Conservation (phyloP, 1,140 invertebrate species). For the Drosophila watanabei region DNA sequence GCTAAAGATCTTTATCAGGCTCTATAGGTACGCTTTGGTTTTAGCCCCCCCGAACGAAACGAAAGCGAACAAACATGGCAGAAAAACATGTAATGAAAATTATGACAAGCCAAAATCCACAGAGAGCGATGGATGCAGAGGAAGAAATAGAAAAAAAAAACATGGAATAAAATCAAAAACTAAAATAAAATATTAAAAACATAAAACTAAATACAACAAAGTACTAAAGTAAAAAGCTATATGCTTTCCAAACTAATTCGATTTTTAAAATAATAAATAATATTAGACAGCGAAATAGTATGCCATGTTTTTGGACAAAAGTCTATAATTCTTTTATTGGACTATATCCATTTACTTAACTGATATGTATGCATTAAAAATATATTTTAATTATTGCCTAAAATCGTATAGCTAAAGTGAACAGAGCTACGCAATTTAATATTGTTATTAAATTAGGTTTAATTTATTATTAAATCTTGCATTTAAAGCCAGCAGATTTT, state of each 20-base stretch:
- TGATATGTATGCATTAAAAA: too few species aligned
- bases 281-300: background rate
- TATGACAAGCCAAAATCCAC: slow-evolving; percentile 77
- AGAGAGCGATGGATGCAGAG: slow-evolving; percentile 22
- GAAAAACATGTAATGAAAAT: slow-evolving; percentile 82
- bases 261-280: background rate
- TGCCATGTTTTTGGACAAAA: background rate
- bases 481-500: too few species aligned
- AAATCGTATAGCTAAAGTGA: too few species aligned
- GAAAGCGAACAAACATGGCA: slow-evolving; percentile 68
- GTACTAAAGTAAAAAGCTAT: background rate
- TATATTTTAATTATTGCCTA: too few species aligned
- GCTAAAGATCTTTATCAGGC: slow-evolving; percentile 75
- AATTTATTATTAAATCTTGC: too few species aligned
- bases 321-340: too few species aligned
- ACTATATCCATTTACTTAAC: too few species aligned
- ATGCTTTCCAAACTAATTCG: too few species aligned
- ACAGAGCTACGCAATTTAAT: too few species aligned
- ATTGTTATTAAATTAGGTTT: too few species aligned
- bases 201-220: background rate
- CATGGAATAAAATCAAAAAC: background rate
- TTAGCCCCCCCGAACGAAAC: slow-evolving; percentile 36
- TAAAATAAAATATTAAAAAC: background rate
- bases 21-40: slow-evolving; percentile 61
- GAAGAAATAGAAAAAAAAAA: background rate